Evolutionary conservation across 1,140 invertebrate species (phyloP).

Genomic region (Drosophila suzukii): DNA sequence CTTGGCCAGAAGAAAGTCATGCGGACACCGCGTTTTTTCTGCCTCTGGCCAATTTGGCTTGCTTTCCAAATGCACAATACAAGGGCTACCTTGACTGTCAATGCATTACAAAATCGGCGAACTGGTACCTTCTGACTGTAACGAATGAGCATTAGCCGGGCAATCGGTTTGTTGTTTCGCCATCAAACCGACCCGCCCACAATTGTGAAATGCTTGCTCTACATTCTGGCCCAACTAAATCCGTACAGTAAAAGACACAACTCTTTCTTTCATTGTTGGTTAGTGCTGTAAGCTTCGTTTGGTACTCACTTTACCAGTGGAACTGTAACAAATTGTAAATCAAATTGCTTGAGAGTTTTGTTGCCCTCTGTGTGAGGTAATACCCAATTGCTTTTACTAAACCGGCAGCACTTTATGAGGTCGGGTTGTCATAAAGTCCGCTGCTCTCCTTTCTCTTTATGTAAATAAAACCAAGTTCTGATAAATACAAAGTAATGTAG

Average conservation of each 20-base stretch:
- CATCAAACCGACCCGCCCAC: slow-evolving; percentile 27
- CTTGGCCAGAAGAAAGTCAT: slow-evolving; percentile 1
- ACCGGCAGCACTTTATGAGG: slow-evolving; percentile 40
- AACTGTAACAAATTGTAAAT: slow-evolving; percentile 51
- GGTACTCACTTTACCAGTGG: slow-evolving; percentile 28
- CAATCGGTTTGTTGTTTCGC: slow-evolving; percentile 28
- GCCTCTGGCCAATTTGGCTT: slow-evolving; percentile 23
- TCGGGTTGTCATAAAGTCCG: slow-evolving; percentile 31
- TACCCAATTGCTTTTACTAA: slow-evolving; percentile 43
- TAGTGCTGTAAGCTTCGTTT: slow-evolving; percentile 1
- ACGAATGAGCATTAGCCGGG: slow-evolving; percentile 35
- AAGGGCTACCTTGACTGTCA: slow-evolving; percentile 8
- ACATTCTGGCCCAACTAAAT: slow-evolving; percentile 37
- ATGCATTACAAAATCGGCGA: slow-evolving; percentile 33
- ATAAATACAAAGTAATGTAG: too few relatives aligned
- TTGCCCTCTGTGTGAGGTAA: slow-evolving; percentile 43
- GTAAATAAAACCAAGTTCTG: too few relatives aligned
- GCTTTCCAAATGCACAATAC: slow-evolving; percentile 49
- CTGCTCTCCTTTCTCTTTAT: slow-evolving; percentile 5
- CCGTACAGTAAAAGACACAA: slow-evolving; percentile 16
- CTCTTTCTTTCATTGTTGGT: slow-evolving; percentile 34
- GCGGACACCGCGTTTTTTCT: background rate
- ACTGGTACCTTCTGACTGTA: slow-evolving; percentile 15
- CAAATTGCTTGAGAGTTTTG: slow-evolving; percentile 35
- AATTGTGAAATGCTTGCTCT: background rate